Conservation (phyloP, 2,888 invertebrate genomes). For the Miltochrista miniata region DNA sequence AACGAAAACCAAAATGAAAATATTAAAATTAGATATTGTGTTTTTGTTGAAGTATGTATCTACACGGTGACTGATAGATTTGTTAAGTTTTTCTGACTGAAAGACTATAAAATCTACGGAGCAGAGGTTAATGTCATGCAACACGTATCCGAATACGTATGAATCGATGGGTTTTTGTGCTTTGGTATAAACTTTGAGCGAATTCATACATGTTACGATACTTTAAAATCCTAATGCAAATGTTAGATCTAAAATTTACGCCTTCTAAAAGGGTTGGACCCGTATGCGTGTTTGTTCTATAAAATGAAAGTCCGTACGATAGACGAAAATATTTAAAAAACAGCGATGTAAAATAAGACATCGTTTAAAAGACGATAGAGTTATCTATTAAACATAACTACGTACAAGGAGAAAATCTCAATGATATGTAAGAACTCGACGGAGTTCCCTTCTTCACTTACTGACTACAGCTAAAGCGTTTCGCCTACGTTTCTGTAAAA, state of each 20-base stretch:
- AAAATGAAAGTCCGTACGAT: constrained; percentile 59
- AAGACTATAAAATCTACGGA: constrained; percentile 81
- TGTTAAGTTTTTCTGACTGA: constrained; percentile 78
- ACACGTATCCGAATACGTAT: constrained; percentile 74
- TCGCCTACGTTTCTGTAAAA: constrained; percentile 70
- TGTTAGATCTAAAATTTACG: constrained; percentile 78
- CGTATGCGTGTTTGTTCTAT: constrained; percentile 77
- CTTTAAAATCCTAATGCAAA: constrained; percentile 78
- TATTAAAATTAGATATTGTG: constrained; percentile 34
- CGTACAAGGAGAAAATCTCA: constrained; percentile 80
- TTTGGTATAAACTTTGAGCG: constrained; percentile 84
- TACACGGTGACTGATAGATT: constrained; percentile 65
- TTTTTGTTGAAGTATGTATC: constrained; percentile 47
- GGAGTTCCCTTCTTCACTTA: constrained; percentile 76
- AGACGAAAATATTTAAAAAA: constrained; percentile 62
- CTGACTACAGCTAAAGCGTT: constrained; percentile 78
- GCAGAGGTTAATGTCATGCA: constrained; percentile 67
- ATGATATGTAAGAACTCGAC: constrained; percentile 82
- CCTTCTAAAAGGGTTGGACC: constrained; percentile 81
- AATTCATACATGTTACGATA: constrained; percentile 76
- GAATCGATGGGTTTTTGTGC: constrained; percentile 83
- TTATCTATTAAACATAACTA: constrained; percentile 60
- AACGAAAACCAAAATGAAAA: constrained; percentile 42
- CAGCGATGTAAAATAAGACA: constrained; percentile 67
- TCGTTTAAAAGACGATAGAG: constrained; percentile 55